A percentile compares a stretch with the other conserved stretches of the same genome.
phyloP scores from a whole-genome alignment of 1,140 invertebrate species.

The Drosophila orena region DNA sequence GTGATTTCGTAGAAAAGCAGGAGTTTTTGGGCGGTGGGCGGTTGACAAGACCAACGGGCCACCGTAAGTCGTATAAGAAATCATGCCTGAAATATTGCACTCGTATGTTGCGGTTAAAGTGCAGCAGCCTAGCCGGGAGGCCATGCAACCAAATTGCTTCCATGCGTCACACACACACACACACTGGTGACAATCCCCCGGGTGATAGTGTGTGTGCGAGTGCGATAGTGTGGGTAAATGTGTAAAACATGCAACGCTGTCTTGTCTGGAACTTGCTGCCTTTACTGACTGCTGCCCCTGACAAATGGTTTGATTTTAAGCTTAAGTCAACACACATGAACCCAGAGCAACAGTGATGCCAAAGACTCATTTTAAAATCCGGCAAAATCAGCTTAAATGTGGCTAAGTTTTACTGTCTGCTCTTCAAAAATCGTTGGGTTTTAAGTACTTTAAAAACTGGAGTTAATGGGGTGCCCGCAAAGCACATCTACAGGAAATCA shows the following conservation, averaged over 20 bases:
- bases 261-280: slow-evolving; percentile 65
- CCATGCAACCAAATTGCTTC: slow-evolving; percentile 66
- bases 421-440: too few relatives aligned
- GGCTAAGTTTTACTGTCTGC: background rate
- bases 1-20: slow-evolving; percentile 14
- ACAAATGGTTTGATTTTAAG: slow-evolving; percentile 81
- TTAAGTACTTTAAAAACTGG: too few relatives aligned
- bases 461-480: background rate
- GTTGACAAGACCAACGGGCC: slow-evolving; percentile 3
- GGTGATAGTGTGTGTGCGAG: slow-evolving; percentile 12
- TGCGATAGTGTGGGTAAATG: slow-evolving; percentile 36
- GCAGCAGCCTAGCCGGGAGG: slow-evolving; percentile 66
- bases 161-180: slow-evolving; percentile 68
- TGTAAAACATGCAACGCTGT: slow-evolving; percentile 76
- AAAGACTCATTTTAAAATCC: slow-evolving; percentile 9
- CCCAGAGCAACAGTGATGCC: slow-evolving; percentile 17
- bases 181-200: slow-evolving; percentile 22
- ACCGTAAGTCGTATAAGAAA: slow-evolving; percentile 69
- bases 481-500: background rate
- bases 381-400: background rate
- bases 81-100: slow-evolving; percentile 79
- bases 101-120: slow-evolving; percentile 80
- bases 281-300: slow-evolving; percentile 40
- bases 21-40: slow-evolving; percentile 27
- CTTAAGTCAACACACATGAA: slow-evolving; percentile 64